Evolutionary conservation across 2,888 invertebrate species (phyloP).

Genomic region (Timandra comae): DNA sequence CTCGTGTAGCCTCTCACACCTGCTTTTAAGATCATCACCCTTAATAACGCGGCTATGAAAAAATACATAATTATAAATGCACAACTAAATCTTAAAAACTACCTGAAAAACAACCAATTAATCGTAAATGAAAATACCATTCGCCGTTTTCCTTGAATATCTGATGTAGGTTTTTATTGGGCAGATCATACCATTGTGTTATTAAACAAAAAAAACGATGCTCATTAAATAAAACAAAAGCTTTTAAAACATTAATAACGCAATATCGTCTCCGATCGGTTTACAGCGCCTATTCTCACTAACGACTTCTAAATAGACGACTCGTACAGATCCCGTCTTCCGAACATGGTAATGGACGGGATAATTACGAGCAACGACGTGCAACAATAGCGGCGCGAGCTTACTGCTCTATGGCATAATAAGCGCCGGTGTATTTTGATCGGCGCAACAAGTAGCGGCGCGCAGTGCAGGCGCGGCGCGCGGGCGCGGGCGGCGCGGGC

Average conservation of each 20-base stretch:
- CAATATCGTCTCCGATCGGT: slow-evolving; percentile 56
- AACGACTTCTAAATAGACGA: slow-evolving; percentile 70
- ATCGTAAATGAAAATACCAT: too few relatives aligned
- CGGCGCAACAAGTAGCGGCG: slow-evolving; percentile 63
- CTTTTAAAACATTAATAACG: slow-evolving; percentile 47
- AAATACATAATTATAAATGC: too few relatives aligned
- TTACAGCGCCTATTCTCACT: slow-evolving; percentile 60
- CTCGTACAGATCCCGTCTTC: slow-evolving; percentile 58
- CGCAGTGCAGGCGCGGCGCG: slow-evolving; percentile 33
- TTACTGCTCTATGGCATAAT: slow-evolving; percentile 70
- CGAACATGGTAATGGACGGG: slow-evolving; percentile 74
- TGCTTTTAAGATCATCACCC: slow-evolving; percentile 21
- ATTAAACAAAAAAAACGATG: slow-evolving; percentile 36
- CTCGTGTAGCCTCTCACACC: slow-evolving; percentile 24
- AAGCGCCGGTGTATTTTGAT: slow-evolving; percentile 72
- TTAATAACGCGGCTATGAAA: too few relatives aligned
- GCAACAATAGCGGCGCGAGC: slow-evolving; percentile 74
- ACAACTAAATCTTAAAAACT: too few relatives aligned
- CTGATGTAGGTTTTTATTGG: slow-evolving; percentile 2
- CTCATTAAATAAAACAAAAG: slow-evolving; percentile 48
- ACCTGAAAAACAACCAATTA: too few relatives aligned
- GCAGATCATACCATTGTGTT: too few relatives aligned
- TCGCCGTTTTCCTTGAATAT: too few relatives aligned
- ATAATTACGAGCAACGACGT: slow-evolving; percentile 73
- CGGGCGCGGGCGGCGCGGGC: slow-evolving; percentile 44